phyloP scores from a whole-genome alignment of 1,140 invertebrate species.

The Diorhabda elongata region DNA sequence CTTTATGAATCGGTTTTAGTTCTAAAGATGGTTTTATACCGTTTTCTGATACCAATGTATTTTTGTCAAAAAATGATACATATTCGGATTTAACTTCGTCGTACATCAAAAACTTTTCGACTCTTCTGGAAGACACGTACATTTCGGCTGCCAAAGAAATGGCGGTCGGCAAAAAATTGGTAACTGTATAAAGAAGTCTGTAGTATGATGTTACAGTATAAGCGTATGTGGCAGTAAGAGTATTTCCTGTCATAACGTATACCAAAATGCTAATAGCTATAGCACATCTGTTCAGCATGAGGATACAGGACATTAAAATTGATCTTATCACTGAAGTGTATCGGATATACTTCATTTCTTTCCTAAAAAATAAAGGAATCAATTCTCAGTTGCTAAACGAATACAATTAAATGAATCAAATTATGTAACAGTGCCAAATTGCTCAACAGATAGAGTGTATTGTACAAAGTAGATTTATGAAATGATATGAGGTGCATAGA shows the following conservation, averaged over 20 bases:
- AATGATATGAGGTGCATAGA: too few species aligned
- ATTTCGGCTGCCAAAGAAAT: not conserved
- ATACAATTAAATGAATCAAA: too few species aligned
- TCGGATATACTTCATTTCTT: constrained; percentile 4
- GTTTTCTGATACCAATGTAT: not conserved
- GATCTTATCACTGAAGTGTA: not conserved
- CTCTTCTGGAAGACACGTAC: not conserved
- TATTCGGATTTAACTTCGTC: not conserved
- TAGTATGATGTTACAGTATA: constrained; percentile 2
- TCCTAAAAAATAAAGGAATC: constrained; percentile 28
- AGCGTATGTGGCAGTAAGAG: not conserved
- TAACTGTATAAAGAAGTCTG: not conserved
- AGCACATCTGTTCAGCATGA: not conserved
- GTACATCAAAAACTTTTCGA: not conserved
- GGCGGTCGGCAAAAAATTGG: not conserved
- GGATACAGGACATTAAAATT: not conserved
- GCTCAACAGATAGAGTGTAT: too few species aligned
- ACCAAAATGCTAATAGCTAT: not conserved
- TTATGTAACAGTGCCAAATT: too few species aligned
- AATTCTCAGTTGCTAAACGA: too few species aligned
- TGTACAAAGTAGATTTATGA: too few species aligned
- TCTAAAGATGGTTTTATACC: not conserved
- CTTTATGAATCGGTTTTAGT: not conserved
- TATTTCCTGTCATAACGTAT: not conserved
- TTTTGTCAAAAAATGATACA: not conserved